Percentiles rank a stretch among this genome's conserved stretches.
Conservation (phyloP, 2,888 invertebrate species). For the Zelleria hepariella region DNA sequence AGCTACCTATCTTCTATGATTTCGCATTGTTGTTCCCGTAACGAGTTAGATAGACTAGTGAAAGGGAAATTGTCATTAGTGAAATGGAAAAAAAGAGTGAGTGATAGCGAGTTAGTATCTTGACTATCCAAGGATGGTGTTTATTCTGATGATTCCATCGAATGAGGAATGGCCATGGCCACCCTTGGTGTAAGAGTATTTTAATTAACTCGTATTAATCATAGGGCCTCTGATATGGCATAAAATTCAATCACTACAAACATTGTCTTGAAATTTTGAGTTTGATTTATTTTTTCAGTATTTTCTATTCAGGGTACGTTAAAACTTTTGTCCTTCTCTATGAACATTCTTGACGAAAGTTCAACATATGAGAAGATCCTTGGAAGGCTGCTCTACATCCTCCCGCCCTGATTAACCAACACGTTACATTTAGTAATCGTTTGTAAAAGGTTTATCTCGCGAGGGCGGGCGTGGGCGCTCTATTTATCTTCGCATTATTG, state of each 20-base stretch:
- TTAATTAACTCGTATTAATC: too few relatives aligned
- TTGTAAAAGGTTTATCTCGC: neutral
- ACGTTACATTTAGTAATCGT: neutral
- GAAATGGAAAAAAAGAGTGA: neutral
- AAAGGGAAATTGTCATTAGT: neutral
- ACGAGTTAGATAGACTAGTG: neutral
- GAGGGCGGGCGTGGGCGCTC: constrained; percentile 1
- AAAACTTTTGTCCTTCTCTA: too few relatives aligned
- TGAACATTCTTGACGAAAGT: too few relatives aligned
- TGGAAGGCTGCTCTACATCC: neutral
- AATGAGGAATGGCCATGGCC: too few relatives aligned
- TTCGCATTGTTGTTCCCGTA: constrained; percentile 1
- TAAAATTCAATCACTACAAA: too few relatives aligned
- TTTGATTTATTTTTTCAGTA: too few relatives aligned
- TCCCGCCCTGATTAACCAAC: neutral
- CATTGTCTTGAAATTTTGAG: too few relatives aligned
- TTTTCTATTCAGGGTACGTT: too few relatives aligned
- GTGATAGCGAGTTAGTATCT: neutral
- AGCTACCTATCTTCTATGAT: constrained; percentile 8
- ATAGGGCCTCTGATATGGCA: too few relatives aligned
- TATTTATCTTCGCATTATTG: constrained; percentile 26
- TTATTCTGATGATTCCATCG: too few relatives aligned
- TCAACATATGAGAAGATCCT: neutral
- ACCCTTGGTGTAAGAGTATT: too few relatives aligned
- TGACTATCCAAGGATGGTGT: too few relatives aligned